A percentile compares a stretch with the other conserved stretches of the same genome.
phyloP scores from a whole-genome alignment of 2,888 invertebrate genomes.

The Drosophila nr. fundita region DNA sequence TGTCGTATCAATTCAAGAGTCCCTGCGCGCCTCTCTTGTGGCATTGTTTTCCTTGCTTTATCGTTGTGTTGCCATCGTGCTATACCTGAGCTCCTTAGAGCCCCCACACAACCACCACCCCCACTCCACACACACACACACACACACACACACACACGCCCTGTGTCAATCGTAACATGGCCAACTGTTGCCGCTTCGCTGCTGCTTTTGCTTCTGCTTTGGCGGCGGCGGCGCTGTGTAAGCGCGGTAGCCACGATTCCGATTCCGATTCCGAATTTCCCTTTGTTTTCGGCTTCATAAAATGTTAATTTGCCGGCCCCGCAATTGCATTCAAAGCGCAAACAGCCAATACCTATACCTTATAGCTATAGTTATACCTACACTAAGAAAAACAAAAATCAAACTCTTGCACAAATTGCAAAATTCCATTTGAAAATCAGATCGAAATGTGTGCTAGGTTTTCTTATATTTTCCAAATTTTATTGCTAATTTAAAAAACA shows the following conservation, averaged over 20 bases:
- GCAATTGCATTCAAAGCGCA: slow-evolving; percentile 73
- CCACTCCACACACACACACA: not conserved
- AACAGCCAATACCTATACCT: slow-evolving; percentile 22
- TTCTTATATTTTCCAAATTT: not conserved
- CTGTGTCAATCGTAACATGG: slow-evolving; percentile 15
- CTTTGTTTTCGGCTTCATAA: slow-evolving; percentile 80
- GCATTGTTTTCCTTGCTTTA: slow-evolving; percentile 69
- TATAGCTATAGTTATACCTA: slow-evolving; percentile 11
- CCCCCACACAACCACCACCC: not conserved
- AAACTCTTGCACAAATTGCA: not conserved
- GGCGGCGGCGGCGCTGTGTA: slow-evolving; percentile 74
- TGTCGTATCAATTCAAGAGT: slow-evolving; percentile 27
- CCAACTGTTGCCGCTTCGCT: slow-evolving; percentile 43
- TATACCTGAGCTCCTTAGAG: slow-evolving; percentile 30
- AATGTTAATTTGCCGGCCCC: slow-evolving; percentile 77
- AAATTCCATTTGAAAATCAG: not conserved
- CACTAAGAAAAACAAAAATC: not conserved
- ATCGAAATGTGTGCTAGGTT: not conserved
- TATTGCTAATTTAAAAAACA: not conserved
- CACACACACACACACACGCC: not conserved
- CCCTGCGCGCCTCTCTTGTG: slow-evolving; percentile 20
- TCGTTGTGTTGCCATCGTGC: slow-evolving; percentile 67
- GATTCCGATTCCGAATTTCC: slow-evolving; percentile 72
- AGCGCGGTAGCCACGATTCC: slow-evolving; percentile 82
- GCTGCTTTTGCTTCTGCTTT: slow-evolving; percentile 25